Base-by-base conservation (phyloP, 2,113 vertebrate genomes). In the Pedetes capensis region DNA sequence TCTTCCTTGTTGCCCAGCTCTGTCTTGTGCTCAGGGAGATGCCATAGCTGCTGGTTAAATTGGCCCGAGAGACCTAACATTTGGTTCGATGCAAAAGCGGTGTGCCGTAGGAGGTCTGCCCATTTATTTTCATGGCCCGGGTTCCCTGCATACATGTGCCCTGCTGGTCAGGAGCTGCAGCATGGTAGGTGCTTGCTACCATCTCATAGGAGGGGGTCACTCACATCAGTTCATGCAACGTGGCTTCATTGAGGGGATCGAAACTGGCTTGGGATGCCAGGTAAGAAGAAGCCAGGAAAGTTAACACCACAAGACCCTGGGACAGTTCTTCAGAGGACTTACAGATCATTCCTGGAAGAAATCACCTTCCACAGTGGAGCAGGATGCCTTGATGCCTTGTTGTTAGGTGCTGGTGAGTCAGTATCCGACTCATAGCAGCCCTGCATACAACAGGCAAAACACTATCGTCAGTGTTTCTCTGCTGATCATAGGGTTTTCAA, bases 211-310 rank as follows among this genome's bases (percentile, higher is more conserved):
- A 6, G 12, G 25, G 9, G 37, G n/a, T 34, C 29, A 22, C 68
- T 44, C 25, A 1, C 17, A 71, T 32, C 13, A 13, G 49, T 11
- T 66, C 49, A 20, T 34, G 32, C 4, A 75, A 4, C 39, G 27
- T 3, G 16, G 1, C 13, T 37, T 6, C 16, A 12, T 11, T 51
- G 18, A 9, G 23, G 9, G 7, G 6, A 14, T 8, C 27, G 49
- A 39, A 61, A 13, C 34, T 32, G 42, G 55, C 7, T 47, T 37
- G 55, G 74, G 32, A 55, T 22, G 37, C 34, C 53, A 49, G 66
- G 39, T 29, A 9, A 34, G 34, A 44, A 76, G 37, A n/a, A 71
- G 57, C 1, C n/a, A 37, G 78, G 55, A 32, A 42, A 9, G 32
- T 51, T n/a, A 72, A 51, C 9, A 11, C 37, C 68, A 20, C 29